These are phyloP conservation scores for Saccopteryx bilineata DNA, from an alignment of 2,113 vertebrate species.

Conservation along the genomic window DNA sequence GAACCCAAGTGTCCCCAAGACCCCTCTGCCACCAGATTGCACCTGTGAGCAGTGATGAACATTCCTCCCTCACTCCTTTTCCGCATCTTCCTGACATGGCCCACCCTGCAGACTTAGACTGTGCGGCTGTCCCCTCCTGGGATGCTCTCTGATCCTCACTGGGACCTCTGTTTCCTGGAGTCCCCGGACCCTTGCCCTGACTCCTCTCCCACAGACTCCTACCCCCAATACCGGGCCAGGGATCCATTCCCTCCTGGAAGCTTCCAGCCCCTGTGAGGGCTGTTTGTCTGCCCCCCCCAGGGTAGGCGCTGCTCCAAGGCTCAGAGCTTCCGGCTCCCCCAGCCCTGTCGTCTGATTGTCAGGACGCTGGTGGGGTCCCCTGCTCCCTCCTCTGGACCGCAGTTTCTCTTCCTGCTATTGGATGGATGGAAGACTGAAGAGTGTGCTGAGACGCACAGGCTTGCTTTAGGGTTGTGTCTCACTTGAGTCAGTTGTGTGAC, in stretches of 20 bases:
- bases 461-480: neutral
- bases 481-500: neutral
- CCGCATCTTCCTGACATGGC: neutral
- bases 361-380: neutral
- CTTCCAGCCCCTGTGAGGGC: conserved; percentile 64
- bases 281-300: conserved; percentile 24
- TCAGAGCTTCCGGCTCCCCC: neutral
- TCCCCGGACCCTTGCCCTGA: neutral
- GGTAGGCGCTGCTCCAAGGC: neutral
- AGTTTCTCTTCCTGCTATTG: neutral
- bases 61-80: neutral
- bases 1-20: neutral
- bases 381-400: neutral
- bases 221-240: neutral
- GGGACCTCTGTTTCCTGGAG: neutral
- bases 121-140: neutral
- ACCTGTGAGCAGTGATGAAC: neutral
- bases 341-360: neutral
- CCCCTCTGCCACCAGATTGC: neutral
- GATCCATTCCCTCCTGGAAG: conserved; percentile 21
- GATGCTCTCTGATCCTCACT: neutral
- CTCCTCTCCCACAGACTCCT: neutral
- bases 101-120: too few species aligned
- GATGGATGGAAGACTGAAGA: neutral
- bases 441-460: neutral